Evolutionary conservation across 37 sponge, comb jelly and placozoan species (phyloP).

Genomic region (Diacarnus erythraeanus): DNA sequence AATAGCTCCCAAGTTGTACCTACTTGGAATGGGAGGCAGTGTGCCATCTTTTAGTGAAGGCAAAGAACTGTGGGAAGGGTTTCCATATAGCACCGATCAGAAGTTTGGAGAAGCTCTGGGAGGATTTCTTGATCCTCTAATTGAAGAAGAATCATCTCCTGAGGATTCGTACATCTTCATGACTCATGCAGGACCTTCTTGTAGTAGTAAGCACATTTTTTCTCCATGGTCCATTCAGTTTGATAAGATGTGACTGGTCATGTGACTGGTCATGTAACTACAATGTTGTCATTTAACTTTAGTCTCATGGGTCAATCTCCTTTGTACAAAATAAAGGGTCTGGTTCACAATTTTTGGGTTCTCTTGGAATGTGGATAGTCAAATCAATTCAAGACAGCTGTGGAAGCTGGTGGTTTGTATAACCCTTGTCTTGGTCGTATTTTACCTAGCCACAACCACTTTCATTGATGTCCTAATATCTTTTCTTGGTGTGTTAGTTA

Average conservation of each 20-base stretch:
- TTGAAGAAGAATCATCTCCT: constrained; percentile 1
- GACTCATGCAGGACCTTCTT: constrained; percentile 83
- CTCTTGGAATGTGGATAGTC: too few relatives aligned
- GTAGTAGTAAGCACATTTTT: constrained; percentile 31
- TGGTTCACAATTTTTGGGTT: too few relatives aligned
- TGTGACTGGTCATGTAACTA: too few relatives aligned
- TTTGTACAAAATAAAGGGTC: too few relatives aligned
- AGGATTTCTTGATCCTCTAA: constrained; percentile 34
- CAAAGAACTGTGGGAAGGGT: constrained; percentile 67
- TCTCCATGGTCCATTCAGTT: too few relatives aligned
- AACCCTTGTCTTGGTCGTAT: too few relatives aligned
- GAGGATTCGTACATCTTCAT: constrained; percentile 76
- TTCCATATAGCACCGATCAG: constrained; percentile 64
- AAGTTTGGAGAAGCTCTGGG: constrained; percentile 43
- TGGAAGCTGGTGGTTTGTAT: too few relatives aligned
- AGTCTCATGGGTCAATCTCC: not conserved
- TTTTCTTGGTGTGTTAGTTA: too few relatives aligned
- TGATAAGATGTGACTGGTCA: too few relatives aligned
- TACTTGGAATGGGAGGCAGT: constrained; percentile 84
- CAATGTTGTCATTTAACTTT: not conserved
- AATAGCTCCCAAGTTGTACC: constrained; percentile 53
- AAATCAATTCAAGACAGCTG: too few relatives aligned
- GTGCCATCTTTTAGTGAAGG: constrained; percentile 73
- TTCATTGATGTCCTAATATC: too few relatives aligned
- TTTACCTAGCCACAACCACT: too few relatives aligned